Evolutionary conservation across 2,888 invertebrate species (phyloP).

Genomic region (Aelia acuminata): DNA sequence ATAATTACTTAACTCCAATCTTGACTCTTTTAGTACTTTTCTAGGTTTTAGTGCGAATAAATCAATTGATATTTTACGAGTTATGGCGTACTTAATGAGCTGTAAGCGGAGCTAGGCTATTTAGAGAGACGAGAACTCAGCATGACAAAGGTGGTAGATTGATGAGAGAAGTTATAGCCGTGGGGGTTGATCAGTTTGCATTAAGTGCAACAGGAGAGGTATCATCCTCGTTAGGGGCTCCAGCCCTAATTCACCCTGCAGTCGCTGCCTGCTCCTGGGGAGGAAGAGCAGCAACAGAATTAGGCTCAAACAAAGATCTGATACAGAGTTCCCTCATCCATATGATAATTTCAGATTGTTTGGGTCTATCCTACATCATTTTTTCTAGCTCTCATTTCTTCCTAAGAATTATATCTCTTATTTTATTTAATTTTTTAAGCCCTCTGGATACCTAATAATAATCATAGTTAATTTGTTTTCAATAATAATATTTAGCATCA

Average conservation of each 20-base stretch:
- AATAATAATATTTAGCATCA: too few species aligned
- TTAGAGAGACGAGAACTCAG: not conserved
- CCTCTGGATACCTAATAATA: too few species aligned
- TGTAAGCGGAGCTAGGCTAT: too few species aligned
- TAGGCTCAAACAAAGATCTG: conserved; percentile 56
- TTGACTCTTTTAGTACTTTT: too few species aligned
- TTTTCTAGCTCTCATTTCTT: too few species aligned
- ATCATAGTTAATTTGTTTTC: too few species aligned
- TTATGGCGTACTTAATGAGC: too few species aligned
- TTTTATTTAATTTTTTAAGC: too few species aligned
- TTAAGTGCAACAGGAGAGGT: conserved; percentile 33
- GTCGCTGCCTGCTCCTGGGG: not conserved
- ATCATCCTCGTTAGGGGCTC: not conserved
- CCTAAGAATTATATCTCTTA: too few species aligned
- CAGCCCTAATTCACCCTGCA: conserved; percentile 5
- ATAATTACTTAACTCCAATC: too few species aligned
- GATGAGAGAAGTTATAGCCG: not conserved
- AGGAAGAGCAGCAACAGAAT: conserved; percentile 13
- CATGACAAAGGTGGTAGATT: not conserved
- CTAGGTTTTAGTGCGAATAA: too few species aligned
- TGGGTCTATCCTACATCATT: not conserved
- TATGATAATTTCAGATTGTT: conserved; percentile 29
- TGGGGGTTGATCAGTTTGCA: conserved; percentile 27
- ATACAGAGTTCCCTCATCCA: not conserved
- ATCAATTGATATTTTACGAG: too few species aligned